phyloP scores from a whole-genome alignment of 2,888 invertebrate species.

The Bembecia ichneumoniformis region DNA sequence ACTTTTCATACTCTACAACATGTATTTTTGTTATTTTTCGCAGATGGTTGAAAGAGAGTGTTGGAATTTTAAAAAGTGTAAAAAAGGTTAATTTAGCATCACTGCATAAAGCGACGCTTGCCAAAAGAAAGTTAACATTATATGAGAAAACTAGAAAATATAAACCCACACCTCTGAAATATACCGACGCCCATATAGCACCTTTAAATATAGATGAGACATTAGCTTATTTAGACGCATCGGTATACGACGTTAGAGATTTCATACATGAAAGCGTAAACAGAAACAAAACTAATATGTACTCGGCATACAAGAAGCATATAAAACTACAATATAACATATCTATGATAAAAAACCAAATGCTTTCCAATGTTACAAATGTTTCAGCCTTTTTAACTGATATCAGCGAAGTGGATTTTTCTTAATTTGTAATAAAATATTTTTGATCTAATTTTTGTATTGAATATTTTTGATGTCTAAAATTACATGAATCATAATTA shows the following conservation, averaged over 20 bases:
- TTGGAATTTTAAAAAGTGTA: conserved; percentile 21
- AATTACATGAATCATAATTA: no score
- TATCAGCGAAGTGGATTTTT: no score
- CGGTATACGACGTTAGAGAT: conserved; percentile 41
- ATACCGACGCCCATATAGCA: conserved; percentile 14
- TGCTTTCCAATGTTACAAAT: no score
- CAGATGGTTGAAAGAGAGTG: conserved; percentile 45
- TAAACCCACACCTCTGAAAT: conserved; percentile 5
- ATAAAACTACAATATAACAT: no score
- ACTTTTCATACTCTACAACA: no score
- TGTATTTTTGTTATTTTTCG: conserved; percentile 7
- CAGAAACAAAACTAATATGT: background rate
- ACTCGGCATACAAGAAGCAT: no score
- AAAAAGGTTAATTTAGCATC: conserved; percentile 17
- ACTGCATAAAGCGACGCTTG: conserved; percentile 33
- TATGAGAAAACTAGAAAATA: conserved; percentile 25
- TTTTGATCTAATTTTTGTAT: no score
- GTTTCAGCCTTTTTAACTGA: no score
- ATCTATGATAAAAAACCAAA: no score
- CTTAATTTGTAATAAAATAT: no score
- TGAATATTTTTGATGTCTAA: no score
- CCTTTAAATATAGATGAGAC: conserved; percentile 22
- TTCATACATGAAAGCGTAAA: conserved; percentile 20
- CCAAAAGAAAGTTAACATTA: conserved; percentile 27
- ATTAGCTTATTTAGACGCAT: conserved; percentile 25